A percentile compares a stretch with the other conserved stretches of the same genome.
Conservation (phyloP, 2,888 invertebrate genomes). For the Xanthostigma xanthostigma region DNA sequence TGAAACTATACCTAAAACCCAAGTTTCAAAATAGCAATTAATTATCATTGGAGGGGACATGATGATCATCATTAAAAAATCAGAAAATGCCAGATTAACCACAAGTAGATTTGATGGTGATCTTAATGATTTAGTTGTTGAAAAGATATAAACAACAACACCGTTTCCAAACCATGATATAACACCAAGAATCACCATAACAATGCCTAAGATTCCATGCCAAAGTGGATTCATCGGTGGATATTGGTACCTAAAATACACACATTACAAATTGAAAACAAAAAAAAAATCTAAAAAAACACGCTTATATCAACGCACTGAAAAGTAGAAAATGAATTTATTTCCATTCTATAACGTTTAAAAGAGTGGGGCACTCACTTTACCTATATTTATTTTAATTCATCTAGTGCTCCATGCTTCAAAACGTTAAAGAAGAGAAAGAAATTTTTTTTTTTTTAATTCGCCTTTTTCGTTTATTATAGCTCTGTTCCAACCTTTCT, state of each 20-base stretch:
- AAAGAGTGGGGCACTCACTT: too few relatives aligned
- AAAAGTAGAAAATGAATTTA: too few relatives aligned
- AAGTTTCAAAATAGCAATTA: conserved; percentile 67
- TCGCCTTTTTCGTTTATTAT: too few relatives aligned
- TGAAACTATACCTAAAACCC: conserved; percentile 41
- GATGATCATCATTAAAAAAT: conserved; percentile 75
- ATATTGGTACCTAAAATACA: conserved; percentile 54
- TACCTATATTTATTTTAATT: too few relatives aligned
- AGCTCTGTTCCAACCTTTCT: too few relatives aligned
- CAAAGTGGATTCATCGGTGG: conserved; percentile 80
- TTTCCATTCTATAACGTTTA: too few relatives aligned
- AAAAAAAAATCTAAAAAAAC: too few relatives aligned
- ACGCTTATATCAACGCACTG: too few relatives aligned
- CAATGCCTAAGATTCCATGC: conserved; percentile 68
- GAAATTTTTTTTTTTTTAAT: too few relatives aligned
- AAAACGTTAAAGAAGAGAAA: too few relatives aligned
- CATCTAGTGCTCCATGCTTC: too few relatives aligned
- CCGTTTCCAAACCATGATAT: conserved; percentile 56
- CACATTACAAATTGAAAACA: too few relatives aligned
- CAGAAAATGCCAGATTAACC: conserved; percentile 82
- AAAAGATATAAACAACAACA: conserved; percentile 60
- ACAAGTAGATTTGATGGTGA: conserved; percentile 85
- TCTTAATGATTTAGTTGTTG: conserved; percentile 55
- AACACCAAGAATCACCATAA: conserved; percentile 59
- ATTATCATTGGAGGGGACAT: conserved; percentile 74